Evolutionary conservation across 2,797 vertebrate species (phyloP), one percentile per base, ranked within the genome.

Genomic region (Limnodromus scolopaceus): DNA sequence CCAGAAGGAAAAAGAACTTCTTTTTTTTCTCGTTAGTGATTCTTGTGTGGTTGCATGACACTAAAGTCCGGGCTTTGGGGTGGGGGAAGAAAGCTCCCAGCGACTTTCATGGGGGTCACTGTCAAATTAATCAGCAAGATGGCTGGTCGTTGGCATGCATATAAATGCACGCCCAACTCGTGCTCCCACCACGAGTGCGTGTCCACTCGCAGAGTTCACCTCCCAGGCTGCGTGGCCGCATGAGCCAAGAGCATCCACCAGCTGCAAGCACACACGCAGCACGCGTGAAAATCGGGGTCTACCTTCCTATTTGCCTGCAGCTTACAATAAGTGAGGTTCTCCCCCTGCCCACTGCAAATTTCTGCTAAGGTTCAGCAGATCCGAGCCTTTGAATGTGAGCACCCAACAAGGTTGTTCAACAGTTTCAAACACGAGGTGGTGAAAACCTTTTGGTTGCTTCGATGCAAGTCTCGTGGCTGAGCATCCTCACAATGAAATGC

Each of bases 71-170:
- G 80, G 55, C 43, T 84, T 77, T 70, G 77, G 54, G 48, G 45
- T 5, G 20, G 57, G 38, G 36, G 61, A 66, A 92, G 49, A 84
- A 91, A 94, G 17, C 51, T 92, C 55, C 58, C 71, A 80, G 53
- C 0, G 0, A 75, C 18, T 79, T 84, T 41, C 80, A 79, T 0
- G 0, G 51, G 63, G n/a, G 34, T 86, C 32, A 23, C 54, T 91
- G 61, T 83, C 84, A 74, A 84, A 87, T 92, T 75, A 84, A 94
- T 76, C 63, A 87, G 55, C 7, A 36, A 92, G 54, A 79, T n/a
- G 55, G 34, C 39, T 87, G 54, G 16, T 69, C 90, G 66, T 4
- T 84, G 74, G 58, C 58, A 61, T 58, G 72, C 53, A 91, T 51
- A 43, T 60, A 69, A 88, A 88, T 49, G 48, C 41, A 92, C 4